Evolutionary conservation across 1,140 invertebrate species (phyloP).

Genomic region (Apis mellifera): DNA sequence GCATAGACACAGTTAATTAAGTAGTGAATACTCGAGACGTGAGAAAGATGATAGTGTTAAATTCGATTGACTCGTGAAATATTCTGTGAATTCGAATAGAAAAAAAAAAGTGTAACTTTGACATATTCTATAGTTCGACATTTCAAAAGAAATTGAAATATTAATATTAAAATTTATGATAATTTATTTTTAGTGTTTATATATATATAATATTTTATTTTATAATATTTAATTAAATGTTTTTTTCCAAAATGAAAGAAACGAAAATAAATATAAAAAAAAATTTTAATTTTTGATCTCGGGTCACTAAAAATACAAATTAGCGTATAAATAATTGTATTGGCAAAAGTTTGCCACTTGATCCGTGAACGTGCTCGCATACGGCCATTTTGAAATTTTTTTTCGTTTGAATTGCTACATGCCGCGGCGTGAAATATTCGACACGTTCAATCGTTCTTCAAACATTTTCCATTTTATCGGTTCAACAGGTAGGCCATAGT

Average conservation of each 20-base stretch:
- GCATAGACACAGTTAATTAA: not conserved
- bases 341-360: not conserved
- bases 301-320: not conserved
- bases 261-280: not conserved
- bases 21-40: not conserved
- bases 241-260: not conserved
- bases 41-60: not conserved
- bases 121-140: too few species aligned
- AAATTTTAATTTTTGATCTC: not conserved
- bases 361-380: too few species aligned
- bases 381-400: not conserved
- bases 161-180: too few species aligned
- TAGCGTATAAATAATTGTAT: not conserved
- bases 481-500: constrained; percentile 61
- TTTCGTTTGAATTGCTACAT: not conserved
- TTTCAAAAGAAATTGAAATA: too few species aligned
- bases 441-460: constrained; percentile 11
- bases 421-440: constrained; percentile 4
- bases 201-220: too few species aligned
- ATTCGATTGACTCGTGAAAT: not conserved
- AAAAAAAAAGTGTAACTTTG: too few species aligned
- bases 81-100: too few species aligned
- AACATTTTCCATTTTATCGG: constrained; percentile 48
- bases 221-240: too few species aligned
- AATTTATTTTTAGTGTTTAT: too few species aligned